phyloP scores from a whole-genome alignment of 2,797 vertebrate genomes.

The Phataginus tetradactyla region DNA sequence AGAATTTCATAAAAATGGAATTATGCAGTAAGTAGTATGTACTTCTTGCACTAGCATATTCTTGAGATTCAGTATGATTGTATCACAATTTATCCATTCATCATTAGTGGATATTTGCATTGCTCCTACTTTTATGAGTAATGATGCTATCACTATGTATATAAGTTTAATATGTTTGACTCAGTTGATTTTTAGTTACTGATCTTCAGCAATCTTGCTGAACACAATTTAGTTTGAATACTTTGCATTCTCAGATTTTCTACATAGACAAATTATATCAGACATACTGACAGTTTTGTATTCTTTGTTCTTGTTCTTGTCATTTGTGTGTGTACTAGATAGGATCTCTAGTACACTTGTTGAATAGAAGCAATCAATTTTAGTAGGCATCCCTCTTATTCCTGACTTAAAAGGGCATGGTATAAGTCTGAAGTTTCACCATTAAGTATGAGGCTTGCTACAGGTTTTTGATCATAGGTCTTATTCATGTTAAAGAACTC shows the following conservation, averaged over 20 bases:
- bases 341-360: neutral
- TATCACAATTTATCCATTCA: neutral
- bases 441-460: neutral
- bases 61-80: conserved; percentile 21
- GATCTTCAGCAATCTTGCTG: conserved; percentile 16
- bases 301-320: neutral
- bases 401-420: neutral
- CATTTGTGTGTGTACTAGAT: neutral
- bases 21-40: neutral
- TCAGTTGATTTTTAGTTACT: conserved; percentile 34
- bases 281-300: neutral
- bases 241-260: conserved; percentile 17
- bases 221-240: conserved; percentile 18
- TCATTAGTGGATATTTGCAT: neutral
- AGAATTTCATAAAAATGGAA: conserved; percentile 18
- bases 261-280: neutral
- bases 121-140: conserved; percentile 48
- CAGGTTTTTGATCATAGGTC: neutral
- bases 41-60: neutral
- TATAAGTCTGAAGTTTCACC: neutral
- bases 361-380: neutral
- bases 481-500: conserved; percentile 26
- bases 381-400: neutral
- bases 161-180: neutral
- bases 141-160: neutral